phyloP scores from a whole-genome alignment of 1,140 invertebrate genomes.

The Neodiprion fabricii region DNA sequence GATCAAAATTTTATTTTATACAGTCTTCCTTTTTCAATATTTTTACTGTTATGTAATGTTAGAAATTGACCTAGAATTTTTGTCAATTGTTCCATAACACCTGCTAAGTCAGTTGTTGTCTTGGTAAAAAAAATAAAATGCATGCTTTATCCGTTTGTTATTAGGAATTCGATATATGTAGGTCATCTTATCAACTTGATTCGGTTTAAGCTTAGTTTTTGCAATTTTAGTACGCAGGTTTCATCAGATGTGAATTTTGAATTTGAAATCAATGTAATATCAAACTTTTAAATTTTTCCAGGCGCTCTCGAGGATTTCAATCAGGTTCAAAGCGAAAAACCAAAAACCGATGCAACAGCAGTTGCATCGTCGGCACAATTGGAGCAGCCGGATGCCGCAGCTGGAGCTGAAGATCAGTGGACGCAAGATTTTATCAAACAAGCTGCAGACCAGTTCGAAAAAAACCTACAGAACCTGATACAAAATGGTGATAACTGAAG shows the following conservation, averaged over 20 bases:
- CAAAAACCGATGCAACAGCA: constrained; percentile 32
- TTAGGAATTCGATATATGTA: too few species aligned
- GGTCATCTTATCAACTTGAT: too few species aligned
- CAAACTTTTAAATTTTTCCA: constrained; percentile 28
- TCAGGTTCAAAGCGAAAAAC: constrained; percentile 30
- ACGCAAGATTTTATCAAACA: constrained; percentile 51
- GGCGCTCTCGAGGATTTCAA: constrained; percentile 63
- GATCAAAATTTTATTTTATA: neutral
- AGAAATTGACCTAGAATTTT: neutral
- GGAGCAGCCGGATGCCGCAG: neutral
- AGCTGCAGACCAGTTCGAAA: constrained; percentile 49
- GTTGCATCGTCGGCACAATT: constrained; percentile 14
- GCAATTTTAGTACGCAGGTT: neutral
- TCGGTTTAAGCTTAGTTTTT: neutral
- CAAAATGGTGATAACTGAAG: constrained; percentile 43
- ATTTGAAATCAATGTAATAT: neutral
- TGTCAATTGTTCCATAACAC: neutral
- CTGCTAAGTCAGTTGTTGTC: neutral
- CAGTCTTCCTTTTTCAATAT: neutral
- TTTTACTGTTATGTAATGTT: too few species aligned
- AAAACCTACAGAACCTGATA: constrained; percentile 47
- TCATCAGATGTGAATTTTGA: constrained; percentile 18
- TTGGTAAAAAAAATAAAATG: too few species aligned
- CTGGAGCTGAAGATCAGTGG: constrained; percentile 40
- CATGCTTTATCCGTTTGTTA: too few species aligned